Base-by-base conservation (phyloP, 1,140 invertebrate genomes). In the Achatina immaculata region DNA sequence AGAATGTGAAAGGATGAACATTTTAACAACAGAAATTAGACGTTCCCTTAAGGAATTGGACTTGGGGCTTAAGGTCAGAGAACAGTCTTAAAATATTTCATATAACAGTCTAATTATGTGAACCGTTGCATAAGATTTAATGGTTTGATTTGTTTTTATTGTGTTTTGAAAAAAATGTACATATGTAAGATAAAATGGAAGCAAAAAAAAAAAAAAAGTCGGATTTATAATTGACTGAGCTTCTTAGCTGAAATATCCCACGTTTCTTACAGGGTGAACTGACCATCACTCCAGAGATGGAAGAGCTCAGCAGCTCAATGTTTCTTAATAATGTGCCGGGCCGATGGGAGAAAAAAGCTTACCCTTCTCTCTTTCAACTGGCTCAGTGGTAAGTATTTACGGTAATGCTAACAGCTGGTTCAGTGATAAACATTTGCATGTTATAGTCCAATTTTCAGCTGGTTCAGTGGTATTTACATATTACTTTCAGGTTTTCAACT, bases 1-100 rank as follows among this genome's bases (percentile, higher is more conserved):
- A 91, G 98, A 99, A 92, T 98, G 97, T 89, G 97, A 99, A 90
- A 92, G 97, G 51, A 98, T 99, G 96, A 99, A 99, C 91, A 93
- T 94, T 82, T 92, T 99, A 34, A 97, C 96, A 0, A 94, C 94
- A 11, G 96, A 98, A 92, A 96, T 99, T 88, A 96, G 96, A 87
- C 91, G 96, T 71, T 97, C 96, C 9, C 92, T 99, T 0, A 95
- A 95, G 88, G 97, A 99, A 92, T 92, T 99, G 34, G 96, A 98
- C 92, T 92, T 98, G 43, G 97, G 97, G n/a, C 92, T 99, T 1
- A 98, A 98, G 93, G 95, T 95, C 89, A 83, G 69, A 75, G n/a
- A n/a, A n/a, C n/a, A n/a, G n/a, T n/a, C n/a, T n/a, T n/a, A n/a
- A n/a, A n/a, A n/a, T 68, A 68, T n/a, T 55, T 55, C n/a, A 55